Conservation (phyloP, 1,140 invertebrate species). For the Drosophila grimshawi region DNA sequence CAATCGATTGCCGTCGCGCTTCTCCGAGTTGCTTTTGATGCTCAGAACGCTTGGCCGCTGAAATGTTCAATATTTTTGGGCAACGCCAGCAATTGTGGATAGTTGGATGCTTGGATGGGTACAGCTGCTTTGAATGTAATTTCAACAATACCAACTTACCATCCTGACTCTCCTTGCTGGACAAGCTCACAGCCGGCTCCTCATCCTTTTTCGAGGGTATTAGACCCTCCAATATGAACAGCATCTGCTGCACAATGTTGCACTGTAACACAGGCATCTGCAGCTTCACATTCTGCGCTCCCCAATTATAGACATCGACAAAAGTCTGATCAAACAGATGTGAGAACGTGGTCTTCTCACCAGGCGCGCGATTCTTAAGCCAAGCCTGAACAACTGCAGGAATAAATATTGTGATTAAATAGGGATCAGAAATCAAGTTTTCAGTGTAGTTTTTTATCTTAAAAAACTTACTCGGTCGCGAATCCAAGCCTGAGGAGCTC, state of each 20-base stretch:
- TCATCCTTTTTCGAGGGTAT: constrained; percentile 89
- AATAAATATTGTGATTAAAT: neutral
- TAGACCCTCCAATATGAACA: constrained; percentile 93
- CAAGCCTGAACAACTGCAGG: constrained; percentile 88
- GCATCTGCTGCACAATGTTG: constrained; percentile 93
- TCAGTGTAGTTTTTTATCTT: neutral
- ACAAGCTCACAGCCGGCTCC: constrained; percentile 85
- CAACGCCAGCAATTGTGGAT: constrained; percentile 20
- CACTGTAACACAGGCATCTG: constrained; percentile 96
- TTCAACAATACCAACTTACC: constrained; percentile 58
- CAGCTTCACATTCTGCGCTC: constrained; percentile 91
- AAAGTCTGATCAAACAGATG: constrained; percentile 93
- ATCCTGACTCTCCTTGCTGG: constrained; percentile 82
- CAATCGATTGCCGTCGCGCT: constrained; percentile 76
- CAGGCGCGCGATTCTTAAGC: constrained; percentile 90
- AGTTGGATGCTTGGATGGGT: constrained; percentile 1
- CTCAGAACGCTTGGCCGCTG: constrained; percentile 69
- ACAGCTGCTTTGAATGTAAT: neutral
- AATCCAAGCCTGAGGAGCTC: constrained; percentile 97
- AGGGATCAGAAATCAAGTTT: neutral
- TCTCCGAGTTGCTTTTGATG: constrained; percentile 74
- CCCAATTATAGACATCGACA: constrained; percentile 91
- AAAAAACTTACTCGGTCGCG: constrained; percentile 89
- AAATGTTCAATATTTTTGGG: constrained; percentile 63
- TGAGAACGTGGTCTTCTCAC: constrained; percentile 91